phyloP scores from a whole-genome alignment of 2,797 vertebrate species.

The Acanthornis magna region DNA sequence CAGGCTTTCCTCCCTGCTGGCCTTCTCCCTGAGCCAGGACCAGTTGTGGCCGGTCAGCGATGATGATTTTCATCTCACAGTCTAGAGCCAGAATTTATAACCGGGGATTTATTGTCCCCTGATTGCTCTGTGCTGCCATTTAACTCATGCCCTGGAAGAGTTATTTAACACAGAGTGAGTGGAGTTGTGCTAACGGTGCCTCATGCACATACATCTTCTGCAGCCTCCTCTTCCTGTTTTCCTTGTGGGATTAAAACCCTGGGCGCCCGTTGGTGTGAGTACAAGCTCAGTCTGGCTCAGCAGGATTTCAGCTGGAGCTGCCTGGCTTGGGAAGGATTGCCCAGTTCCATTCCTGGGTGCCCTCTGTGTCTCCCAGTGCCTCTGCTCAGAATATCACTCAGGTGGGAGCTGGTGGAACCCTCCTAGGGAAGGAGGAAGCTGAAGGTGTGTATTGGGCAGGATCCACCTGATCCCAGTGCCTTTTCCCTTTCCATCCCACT shows the following conservation, averaged over 20 bases:
- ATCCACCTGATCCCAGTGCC: not conserved
- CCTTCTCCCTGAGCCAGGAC: not conserved
- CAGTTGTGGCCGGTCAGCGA: not conserved
- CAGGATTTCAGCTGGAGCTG: not conserved
- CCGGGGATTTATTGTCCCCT: conserved; percentile 40
- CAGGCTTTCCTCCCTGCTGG: not conserved
- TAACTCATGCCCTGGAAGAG: conserved; percentile 29
- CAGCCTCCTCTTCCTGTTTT: not conserved
- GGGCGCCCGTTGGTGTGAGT: fast-evolving
- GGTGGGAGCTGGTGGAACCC: not conserved
- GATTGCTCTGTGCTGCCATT: conserved; percentile 32
- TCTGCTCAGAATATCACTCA: not conserved
- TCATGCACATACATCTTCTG: not conserved
- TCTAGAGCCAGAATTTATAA: conserved; percentile 8
- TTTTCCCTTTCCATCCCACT: not conserved
- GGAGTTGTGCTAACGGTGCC: conserved; percentile 15
- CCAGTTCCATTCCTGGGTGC: not conserved
- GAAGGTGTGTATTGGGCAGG: not conserved
- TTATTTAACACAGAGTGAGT: conserved; percentile 16
- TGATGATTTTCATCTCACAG: not conserved
- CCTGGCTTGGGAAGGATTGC: not conserved
- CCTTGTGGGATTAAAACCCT: not conserved
- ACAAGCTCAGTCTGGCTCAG: not conserved
- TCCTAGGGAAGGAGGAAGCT: not conserved
- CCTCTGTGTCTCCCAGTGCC: fast-evolving